Evolutionary conservation across 2,797 vertebrate genomes (phyloP).

Genomic region (Enteromius trimaculatus): DNA sequence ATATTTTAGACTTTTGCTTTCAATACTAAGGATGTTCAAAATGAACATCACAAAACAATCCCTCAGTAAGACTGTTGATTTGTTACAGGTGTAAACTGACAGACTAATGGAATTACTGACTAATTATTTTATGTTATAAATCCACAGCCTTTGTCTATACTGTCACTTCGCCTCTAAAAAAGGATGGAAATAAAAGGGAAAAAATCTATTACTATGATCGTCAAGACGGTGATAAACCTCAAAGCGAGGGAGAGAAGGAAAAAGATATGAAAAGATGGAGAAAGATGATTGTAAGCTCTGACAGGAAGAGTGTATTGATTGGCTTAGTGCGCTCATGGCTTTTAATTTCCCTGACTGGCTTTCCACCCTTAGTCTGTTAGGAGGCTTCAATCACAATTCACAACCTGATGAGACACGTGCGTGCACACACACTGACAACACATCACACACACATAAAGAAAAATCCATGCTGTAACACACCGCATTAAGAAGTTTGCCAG

Average conservation of each 20-base stretch:
- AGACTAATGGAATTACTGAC: background rate
- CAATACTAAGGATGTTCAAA: background rate
- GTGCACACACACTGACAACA: conserved; percentile 9
- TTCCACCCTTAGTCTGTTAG: conserved; percentile 31
- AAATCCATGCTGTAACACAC: conserved; percentile 24
- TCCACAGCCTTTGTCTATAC: background rate
- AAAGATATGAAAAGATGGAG: conserved; percentile 42
- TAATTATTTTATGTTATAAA: conserved; percentile 9
- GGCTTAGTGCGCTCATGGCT: conserved; percentile 27
- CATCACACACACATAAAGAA: conserved; percentile 36
- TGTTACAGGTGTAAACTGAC: conserved; percentile 5
- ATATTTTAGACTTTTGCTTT: conserved; percentile 5
- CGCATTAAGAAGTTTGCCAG: conserved; percentile 42
- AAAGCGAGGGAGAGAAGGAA: conserved; percentile 1
- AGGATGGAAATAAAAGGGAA: background rate
- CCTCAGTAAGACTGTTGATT: background rate
- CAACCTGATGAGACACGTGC: conserved; percentile 23
- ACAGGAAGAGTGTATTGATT: conserved; percentile 45
- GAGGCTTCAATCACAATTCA: conserved; percentile 50
- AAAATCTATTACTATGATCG: background rate
- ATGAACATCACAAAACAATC: background rate
- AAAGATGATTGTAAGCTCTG: conserved; percentile 35
- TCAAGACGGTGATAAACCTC: conserved; percentile 18
- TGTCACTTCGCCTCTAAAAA: background rate
- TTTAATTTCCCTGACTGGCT: conserved; percentile 51